A percentile compares a stretch with the other conserved stretches of the same genome.
Evolutionary conservation across 2,888 invertebrate species (phyloP).

Genomic region (Perdita meconis): DNA sequence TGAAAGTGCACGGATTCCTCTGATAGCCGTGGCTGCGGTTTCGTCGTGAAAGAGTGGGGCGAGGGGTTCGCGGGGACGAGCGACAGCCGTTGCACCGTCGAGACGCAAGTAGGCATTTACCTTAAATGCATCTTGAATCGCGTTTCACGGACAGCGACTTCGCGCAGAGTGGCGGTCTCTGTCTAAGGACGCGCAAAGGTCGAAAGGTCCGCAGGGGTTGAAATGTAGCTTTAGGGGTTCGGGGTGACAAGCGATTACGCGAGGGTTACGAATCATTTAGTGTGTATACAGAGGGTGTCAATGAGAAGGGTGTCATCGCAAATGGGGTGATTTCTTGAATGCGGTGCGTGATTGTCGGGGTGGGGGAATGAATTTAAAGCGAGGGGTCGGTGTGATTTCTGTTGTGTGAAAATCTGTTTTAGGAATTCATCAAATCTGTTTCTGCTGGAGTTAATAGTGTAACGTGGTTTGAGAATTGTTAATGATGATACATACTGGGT

Average conservation of each 20-base stretch:
- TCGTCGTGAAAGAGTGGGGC: conserved; percentile 46
- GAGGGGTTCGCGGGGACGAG: background rate
- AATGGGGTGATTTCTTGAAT: no score
- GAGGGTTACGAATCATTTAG: background rate
- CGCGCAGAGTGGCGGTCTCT: background rate
- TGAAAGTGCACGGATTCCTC: conserved; percentile 72
- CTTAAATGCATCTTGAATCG: conserved; percentile 61
- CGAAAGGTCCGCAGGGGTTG: no score
- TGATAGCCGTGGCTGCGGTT: conserved; percentile 59
- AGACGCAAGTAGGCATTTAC: conserved; percentile 57
- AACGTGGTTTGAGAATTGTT: no score
- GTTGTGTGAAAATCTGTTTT: no score
- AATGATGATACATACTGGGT: no score
- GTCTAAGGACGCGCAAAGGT: background rate
- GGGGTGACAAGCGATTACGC: background rate
- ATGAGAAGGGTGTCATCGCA: no score
- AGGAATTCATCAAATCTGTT: no score
- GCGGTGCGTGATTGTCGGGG: no score
- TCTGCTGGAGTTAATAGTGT: no score
- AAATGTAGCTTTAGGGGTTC: background rate
- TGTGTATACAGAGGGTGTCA: no score
- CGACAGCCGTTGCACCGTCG: background rate
- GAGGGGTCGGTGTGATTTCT: no score
- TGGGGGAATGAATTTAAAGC: no score
- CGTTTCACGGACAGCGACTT: conserved; percentile 16